These are phyloP conservation scores for Argynnis bischoffii DNA, from an alignment of 2,888 invertebrate species.

Conservation along the genomic window DNA sequence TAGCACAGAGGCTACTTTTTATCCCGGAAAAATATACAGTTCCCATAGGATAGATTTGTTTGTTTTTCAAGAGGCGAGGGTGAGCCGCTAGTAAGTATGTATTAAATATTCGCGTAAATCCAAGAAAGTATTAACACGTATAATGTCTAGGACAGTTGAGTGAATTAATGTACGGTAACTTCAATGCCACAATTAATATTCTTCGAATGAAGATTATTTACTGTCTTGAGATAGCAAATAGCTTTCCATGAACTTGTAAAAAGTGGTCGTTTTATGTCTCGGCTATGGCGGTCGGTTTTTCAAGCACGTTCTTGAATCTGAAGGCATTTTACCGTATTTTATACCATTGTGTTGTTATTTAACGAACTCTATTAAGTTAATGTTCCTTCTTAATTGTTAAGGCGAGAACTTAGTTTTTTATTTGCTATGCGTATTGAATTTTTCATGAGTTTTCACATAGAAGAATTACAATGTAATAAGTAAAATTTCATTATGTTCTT, in stretches of 20 bases:
- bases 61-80: too few relatives aligned
- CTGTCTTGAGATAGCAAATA: constrained; percentile 24
- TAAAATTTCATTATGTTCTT: too few relatives aligned
- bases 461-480: too few relatives aligned
- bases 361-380: constrained; percentile 28
- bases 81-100: too few relatives aligned
- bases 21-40: too few relatives aligned
- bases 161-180: neutral
- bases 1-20: too few relatives aligned
- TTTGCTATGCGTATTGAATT: constrained; percentile 15
- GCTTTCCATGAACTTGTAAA: constrained; percentile 18
- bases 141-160: too few relatives aligned
- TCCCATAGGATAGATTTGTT: too few relatives aligned
- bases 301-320: constrained; percentile 4
- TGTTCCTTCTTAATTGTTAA: constrained; percentile 19
- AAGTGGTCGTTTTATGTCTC: constrained; percentile 11
- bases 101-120: too few relatives aligned
- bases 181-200: constrained; percentile 25
- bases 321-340: constrained; percentile 27
- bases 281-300: constrained; percentile 23
- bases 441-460: constrained; percentile 7
- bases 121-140: too few relatives aligned
- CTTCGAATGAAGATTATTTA: constrained; percentile 25
- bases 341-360: constrained; percentile 24
- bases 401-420: constrained; percentile 23